phyloP scores from a whole-genome alignment of 2,113 vertebrate genomes.

The Ibidorhyncha struthersii region DNA sequence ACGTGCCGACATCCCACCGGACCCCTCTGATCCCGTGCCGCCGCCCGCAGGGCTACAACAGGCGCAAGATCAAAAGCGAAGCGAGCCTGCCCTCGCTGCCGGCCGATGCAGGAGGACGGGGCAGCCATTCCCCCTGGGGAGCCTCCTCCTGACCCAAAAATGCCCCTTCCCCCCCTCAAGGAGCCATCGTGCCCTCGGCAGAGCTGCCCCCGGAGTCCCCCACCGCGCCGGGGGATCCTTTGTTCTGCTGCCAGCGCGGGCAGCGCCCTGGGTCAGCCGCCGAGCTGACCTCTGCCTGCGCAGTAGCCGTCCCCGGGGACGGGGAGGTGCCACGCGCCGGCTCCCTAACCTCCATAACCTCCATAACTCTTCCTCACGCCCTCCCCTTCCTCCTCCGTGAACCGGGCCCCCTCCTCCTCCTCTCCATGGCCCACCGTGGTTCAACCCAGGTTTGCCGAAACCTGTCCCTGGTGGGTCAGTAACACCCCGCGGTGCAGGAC shows the following conservation, averaged over 20 bases:
- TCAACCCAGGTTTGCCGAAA: neutral
- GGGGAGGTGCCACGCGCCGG: conserved; percentile 11
- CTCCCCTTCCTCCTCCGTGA: conserved; percentile 9
- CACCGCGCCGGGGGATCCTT: neutral
- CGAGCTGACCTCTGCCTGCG: conserved; percentile 32
- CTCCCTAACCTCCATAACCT: conserved; percentile 40
- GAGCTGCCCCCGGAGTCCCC: neutral
- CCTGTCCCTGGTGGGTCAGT: neutral
- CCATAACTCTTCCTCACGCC: conserved; percentile 52
- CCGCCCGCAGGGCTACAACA: rapidly evolving
- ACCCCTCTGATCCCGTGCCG: neutral
- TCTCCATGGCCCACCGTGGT: neutral
- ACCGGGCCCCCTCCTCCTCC: neutral
- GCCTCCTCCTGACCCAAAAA: neutral
- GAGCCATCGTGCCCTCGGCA: neutral
- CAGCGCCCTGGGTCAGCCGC: conserved; percentile 11
- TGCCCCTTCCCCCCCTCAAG: neutral
- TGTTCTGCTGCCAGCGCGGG: conserved; percentile 32
- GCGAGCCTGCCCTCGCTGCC: neutral
- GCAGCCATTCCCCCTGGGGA: rapidly evolving
- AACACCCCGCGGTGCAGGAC: neutral
- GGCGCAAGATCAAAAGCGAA: neutral
- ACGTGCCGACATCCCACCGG: rapidly evolving
- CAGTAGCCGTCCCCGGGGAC: neutral
- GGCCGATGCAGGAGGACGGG: rapidly evolving